Conservation (phyloP, 1,140 invertebrate genomes). For the Pseudomyrmex pallidus region DNA sequence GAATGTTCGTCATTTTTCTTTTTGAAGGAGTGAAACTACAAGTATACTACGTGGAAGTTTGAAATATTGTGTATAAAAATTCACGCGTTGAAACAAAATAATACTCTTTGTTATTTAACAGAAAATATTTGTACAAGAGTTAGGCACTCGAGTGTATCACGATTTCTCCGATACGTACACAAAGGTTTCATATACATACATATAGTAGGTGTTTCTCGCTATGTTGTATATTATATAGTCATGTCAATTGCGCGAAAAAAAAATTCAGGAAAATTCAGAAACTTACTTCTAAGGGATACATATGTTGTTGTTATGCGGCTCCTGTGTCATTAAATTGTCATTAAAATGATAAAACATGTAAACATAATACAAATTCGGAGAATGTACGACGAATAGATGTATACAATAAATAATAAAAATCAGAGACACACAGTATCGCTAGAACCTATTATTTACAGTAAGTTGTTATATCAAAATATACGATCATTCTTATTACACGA, state of each 20-base stretch:
- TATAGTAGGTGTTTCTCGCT: slow-evolving; percentile 11
- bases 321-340: no score
- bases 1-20: no score
- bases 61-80: slow-evolving; percentile 43
- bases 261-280: no score
- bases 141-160: slow-evolving; percentile 80
- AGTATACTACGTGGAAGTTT: background rate
- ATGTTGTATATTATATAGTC: slow-evolving; percentile 57
- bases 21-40: no score
- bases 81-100: slow-evolving; percentile 74
- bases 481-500: slow-evolving; percentile 79
- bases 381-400: slow-evolving; percentile 81
- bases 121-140: slow-evolving; percentile 83
- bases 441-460: slow-evolving; percentile 85
- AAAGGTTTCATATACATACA: slow-evolving; percentile 70
- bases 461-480: slow-evolving; percentile 85
- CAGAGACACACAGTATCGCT: slow-evolving; percentile 79
- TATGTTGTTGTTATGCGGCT: no score
- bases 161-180: slow-evolving; percentile 75
- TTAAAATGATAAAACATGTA: slow-evolving; percentile 63
- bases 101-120: slow-evolving; percentile 81
- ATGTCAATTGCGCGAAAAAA: no score
- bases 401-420: slow-evolving; percentile 85
- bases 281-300: no score
- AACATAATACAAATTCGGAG: slow-evolving; percentile 80